Evolutionary conservation across 2,113 vertebrate genomes (phyloP).

Genomic region (rabbit (Oryctolagus cuniculus)): DNA sequence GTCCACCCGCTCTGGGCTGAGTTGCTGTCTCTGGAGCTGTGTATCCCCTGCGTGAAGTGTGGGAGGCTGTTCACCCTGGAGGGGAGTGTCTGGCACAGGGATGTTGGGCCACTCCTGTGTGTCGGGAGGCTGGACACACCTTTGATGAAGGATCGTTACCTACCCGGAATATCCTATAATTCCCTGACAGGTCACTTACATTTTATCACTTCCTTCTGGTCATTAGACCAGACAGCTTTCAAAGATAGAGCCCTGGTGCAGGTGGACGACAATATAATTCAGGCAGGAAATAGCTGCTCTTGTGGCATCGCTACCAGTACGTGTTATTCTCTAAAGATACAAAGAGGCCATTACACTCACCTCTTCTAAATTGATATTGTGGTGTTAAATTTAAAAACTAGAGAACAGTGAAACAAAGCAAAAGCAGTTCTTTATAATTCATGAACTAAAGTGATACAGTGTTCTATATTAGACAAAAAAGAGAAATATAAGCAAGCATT

Average conservation of each 20-base stretch:
- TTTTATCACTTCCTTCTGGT: slow-evolving; percentile 78
- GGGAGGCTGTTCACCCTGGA: background rate
- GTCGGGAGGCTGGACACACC: slow-evolving; percentile 46
- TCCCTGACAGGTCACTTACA: slow-evolving; percentile 57
- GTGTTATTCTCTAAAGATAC: background rate
- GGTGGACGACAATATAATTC: slow-evolving; percentile 48
- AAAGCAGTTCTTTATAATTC: background rate
- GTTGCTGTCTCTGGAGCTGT: background rate
- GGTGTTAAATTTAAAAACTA: background rate
- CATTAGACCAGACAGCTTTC: slow-evolving; percentile 60
- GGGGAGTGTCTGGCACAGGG: background rate
- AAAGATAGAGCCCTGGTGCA: slow-evolving; percentile 53
- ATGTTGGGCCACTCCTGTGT: slow-evolving; percentile 41
- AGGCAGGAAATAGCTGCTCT: slow-evolving; percentile 55
- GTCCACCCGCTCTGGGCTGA: background rate
- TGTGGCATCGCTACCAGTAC: background rate
- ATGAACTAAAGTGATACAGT: background rate
- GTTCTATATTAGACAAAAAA: background rate
- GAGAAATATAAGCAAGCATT: background rate
- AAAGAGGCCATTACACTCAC: background rate
- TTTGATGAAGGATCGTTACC: slow-evolving; percentile 76
- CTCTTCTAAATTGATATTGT: background rate
- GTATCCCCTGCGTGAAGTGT: background rate
- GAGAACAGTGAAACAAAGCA: background rate
- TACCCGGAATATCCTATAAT: slow-evolving; percentile 37